Evolutionary conservation across 2,888 invertebrate species (phyloP).

Genomic region (Athetis lepigone): DNA sequence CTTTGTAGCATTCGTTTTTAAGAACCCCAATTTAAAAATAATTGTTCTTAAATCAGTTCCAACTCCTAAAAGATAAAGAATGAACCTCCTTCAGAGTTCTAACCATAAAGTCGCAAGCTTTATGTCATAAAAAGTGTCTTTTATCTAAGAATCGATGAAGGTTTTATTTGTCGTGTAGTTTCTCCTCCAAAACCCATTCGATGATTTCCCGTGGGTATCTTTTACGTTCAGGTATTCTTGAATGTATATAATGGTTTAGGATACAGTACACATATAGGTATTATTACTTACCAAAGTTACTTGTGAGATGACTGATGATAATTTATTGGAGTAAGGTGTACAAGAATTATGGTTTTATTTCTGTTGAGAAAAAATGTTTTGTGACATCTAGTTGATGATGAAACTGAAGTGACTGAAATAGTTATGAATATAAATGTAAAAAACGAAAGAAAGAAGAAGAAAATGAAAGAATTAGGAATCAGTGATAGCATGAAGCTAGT

Average conservation of each 20-base stretch:
- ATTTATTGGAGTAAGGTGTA: background rate
- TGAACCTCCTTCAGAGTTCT: background rate
- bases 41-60: too few species aligned
- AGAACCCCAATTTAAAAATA: too few species aligned
- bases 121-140: background rate
- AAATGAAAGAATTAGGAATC: too few species aligned
- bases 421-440: too few species aligned
- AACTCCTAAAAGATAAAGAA: background rate
- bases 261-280: background rate
- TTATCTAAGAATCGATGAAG: background rate
- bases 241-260: conserved; percentile 7
- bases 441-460: too few species aligned
- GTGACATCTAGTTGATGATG: too few species aligned
- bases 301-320: background rate
- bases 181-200: conserved; percentile 11
- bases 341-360: too few species aligned
- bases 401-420: too few species aligned
- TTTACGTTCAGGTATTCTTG: conserved; percentile 9
- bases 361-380: too few species aligned
- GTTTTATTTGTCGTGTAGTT: background rate
- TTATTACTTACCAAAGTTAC: background rate
- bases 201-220: conserved; percentile 30
- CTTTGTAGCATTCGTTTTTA: too few species aligned
- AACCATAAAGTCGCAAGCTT: background rate
- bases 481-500: too few species aligned